Evolutionary conservation across 1,140 invertebrate genomes (phyloP).

Genomic region (Drosophila pseudoananassae): DNA sequence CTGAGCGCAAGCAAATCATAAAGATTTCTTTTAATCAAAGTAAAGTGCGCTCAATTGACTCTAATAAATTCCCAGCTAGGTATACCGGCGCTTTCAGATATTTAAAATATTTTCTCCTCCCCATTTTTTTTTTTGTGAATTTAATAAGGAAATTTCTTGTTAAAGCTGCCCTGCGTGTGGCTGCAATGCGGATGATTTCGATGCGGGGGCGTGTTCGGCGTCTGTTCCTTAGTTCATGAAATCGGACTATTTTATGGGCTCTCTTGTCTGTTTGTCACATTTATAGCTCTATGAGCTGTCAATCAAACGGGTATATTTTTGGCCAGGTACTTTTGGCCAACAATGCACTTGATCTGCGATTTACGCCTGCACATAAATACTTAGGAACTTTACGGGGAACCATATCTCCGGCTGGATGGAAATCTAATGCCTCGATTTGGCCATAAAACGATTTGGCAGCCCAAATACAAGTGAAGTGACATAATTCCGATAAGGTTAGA

Average conservation of each 20-base stretch:
- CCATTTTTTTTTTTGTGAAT: conserved; percentile 39
- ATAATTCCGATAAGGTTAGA: conserved; percentile 49
- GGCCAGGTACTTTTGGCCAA: conserved; percentile 19
- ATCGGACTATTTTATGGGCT: conserved; percentile 22
- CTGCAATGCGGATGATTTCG: neutral
- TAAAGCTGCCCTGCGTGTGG: conserved; percentile 48
- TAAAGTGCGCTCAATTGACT: conserved; percentile 70
- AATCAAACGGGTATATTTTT: conserved; percentile 33
- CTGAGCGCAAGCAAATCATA: conserved; percentile 49
- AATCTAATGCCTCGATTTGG: conserved; percentile 21
- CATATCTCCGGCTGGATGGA: conserved; percentile 42
- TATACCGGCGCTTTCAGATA: conserved; percentile 33
- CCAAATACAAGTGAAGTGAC: conserved; percentile 50
- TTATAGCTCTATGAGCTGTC: conserved; percentile 49
- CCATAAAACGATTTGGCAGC: conserved; percentile 61
- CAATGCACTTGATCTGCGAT: conserved; percentile 56
- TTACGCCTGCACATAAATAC: conserved; percentile 44
- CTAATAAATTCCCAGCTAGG: conserved; percentile 60
- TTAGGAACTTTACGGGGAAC: conserved; percentile 25
- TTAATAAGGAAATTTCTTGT: conserved; percentile 79
- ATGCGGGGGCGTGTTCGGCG: conserved; percentile 22
- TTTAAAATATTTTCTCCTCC: conserved; percentile 43
- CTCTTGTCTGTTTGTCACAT: conserved; percentile 6
- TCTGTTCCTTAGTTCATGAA: conserved; percentile 11
- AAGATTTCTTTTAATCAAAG: conserved; percentile 74